Evolutionary conservation across 1,140 invertebrate genomes (phyloP), one percentile per base, ranked within the genome.

Genomic region (Lysiphlebus fabarum): DNA sequence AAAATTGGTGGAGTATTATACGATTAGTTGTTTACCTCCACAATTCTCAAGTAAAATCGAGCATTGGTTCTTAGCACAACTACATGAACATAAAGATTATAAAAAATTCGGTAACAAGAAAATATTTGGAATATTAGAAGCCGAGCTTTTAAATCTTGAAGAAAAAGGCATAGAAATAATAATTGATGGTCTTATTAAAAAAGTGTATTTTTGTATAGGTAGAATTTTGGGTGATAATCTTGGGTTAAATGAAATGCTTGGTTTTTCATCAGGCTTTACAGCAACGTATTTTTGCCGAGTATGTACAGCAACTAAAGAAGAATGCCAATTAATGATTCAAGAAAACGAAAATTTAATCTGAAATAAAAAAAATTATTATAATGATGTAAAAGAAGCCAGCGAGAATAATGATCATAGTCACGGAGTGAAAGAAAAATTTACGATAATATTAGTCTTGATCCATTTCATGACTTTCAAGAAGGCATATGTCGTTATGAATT

Each of bases 141-240:
- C 61, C 7, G 56, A 65, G 48, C 45, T 65, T 7, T 42, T 57
- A 12, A 41, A 54, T 12, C 59, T 65, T 48, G 38, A 56, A 59
- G 36, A 37, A 11, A 57, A 63, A 37, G 65, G 65, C 10, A 64
- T 67, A 11, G 14, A 44, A 14, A 42, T 64, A 6, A 62, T 44
- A 43, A 45, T 65, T 36, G 48, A 64, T 56, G 58, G 59, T 42
- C n/a, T 56, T 37, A 11, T 54, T 41, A 43, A 44, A 40, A 38
- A 51, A 34, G 53, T 67, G 12, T 61, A 65, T 59, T 67, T 67
- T 51, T 57, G 62, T 49, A 34, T 67, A 12, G 47, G 59, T 45
- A 56, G 58, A n/a, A 50, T 65, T 14, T 17, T 62, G 9, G 63
- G 62, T 0, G 66, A 67, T 48, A 67, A 67, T 45, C 57, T 67